A percentile compares a stretch with the other conserved stretches of the same genome.
Evolutionary conservation across 2,113 vertebrate genomes (phyloP).

Genomic region (Otus sunia): DNA sequence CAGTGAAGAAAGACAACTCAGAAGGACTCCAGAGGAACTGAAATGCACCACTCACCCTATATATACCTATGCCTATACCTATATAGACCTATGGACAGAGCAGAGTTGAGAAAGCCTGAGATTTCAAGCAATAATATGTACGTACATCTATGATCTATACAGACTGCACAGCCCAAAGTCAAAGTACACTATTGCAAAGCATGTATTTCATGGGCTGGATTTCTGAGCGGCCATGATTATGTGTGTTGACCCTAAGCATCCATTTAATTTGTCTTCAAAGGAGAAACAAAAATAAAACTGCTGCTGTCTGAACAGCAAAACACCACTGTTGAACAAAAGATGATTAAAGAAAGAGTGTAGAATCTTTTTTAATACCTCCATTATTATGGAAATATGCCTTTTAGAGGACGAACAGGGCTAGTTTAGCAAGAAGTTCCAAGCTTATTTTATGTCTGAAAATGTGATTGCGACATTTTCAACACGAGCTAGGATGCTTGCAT

Average conservation of each 20-base stretch:
- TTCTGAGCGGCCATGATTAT: background rate
- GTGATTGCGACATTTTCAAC: background rate
- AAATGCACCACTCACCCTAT: background rate
- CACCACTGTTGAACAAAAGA: background rate
- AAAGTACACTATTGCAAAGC: background rate
- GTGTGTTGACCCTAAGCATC: background rate
- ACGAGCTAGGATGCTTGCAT: accelerated
- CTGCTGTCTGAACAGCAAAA: background rate
- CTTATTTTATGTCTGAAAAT: background rate
- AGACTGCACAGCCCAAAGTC: background rate
- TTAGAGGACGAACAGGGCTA: background rate
- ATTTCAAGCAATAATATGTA: background rate
- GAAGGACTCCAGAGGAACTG: background rate
- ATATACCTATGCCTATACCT: background rate
- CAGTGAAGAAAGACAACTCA: background rate
- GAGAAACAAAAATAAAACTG: background rate
- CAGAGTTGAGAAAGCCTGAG: background rate
- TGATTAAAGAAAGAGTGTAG: background rate
- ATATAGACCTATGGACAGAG: background rate
- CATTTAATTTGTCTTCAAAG: background rate
- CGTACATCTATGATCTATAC: too few species aligned
- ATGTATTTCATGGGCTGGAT: background rate
- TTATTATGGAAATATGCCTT: background rate
- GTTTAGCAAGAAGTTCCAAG: background rate
- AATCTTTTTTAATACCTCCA: background rate